Evolutionary conservation across 2,113 vertebrate species (phyloP).

Genomic region (Caracal caracal): DNA sequence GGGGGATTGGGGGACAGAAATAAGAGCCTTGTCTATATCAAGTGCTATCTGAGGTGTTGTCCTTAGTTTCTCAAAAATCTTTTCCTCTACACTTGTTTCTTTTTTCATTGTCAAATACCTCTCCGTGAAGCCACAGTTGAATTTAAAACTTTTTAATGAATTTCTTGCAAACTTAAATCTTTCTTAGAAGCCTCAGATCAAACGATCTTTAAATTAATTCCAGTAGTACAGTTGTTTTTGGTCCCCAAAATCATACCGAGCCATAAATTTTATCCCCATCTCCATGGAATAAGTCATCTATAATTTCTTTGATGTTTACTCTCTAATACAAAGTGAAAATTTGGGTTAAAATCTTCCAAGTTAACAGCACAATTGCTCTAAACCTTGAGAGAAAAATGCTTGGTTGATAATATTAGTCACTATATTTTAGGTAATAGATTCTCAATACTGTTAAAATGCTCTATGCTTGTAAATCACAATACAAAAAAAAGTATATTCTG

Average conservation of each 20-base stretch:
- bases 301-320: not conserved
- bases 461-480: not conserved
- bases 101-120: not conserved
- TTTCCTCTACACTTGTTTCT: not conserved
- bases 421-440: not conserved
- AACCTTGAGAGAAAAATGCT: not conserved
- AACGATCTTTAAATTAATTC: not conserved
- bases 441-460: not conserved
- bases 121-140: rapidly evolving
- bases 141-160: not conserved
- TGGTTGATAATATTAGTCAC: not conserved
- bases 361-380: not conserved
- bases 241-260: not conserved
- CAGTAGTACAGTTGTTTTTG: not conserved
- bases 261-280: not conserved
- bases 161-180: not conserved
- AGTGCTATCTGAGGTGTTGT: not conserved
- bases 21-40: not conserved
- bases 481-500: not conserved
- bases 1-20: not conserved
- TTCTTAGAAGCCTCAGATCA: not conserved
- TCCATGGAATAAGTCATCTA: not conserved
- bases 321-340: not conserved
- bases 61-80: not conserved
- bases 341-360: not conserved